Evolutionary conservation across 2,888 invertebrate species (phyloP), one percentile per base, ranked within the genome.

Genomic region (Ochropleura leucogaster): DNA sequence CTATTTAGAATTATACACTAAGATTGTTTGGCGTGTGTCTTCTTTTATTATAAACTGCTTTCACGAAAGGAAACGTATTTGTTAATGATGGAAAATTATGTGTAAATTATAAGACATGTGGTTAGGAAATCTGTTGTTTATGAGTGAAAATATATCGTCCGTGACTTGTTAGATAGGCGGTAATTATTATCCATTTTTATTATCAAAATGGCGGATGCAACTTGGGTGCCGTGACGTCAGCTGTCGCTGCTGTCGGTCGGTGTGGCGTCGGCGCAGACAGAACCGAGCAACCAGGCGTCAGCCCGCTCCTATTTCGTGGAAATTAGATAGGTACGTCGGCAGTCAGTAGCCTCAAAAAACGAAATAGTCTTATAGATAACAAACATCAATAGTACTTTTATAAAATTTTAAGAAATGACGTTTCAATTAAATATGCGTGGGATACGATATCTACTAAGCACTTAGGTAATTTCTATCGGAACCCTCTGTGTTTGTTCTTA

Each of bases 141-240:
- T 62, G 76, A 67, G 65, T 68, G 42, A 70, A 63, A 77, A 74
- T 79, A 68, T 68, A 72, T 70, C 71, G 72, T 71, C 74, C 68
- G 59, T 73, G 80, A 69, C 68, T 77, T 70, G 71, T 74, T 79
- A 77, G 64, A 70, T 79, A 71, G 57, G 53, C 74, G 72, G 76
- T 87, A 88, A 88, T 89, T 89, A 91, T 87, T 69, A 72, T 80
- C 51, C 85, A 88, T 89, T 90, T 89, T 91, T n/a, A 90, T 89
- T 88, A 90, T 88, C 93, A 94, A 94, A 94, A 94, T 94, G 94
- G 93, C 93, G 93, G 92, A 91, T 92, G 90, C 91, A 93, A 88
- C 75, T 80, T 82, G 74, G 86, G 84, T 79, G 85, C 80, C 82
- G 89, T 92, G 91, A 92, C 92, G 93, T 92, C 88, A 90, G 71